These are phyloP conservation scores for Fulica atra DNA, from an alignment of 2,113 vertebrate genomes.

Conservation along the genomic window DNA sequence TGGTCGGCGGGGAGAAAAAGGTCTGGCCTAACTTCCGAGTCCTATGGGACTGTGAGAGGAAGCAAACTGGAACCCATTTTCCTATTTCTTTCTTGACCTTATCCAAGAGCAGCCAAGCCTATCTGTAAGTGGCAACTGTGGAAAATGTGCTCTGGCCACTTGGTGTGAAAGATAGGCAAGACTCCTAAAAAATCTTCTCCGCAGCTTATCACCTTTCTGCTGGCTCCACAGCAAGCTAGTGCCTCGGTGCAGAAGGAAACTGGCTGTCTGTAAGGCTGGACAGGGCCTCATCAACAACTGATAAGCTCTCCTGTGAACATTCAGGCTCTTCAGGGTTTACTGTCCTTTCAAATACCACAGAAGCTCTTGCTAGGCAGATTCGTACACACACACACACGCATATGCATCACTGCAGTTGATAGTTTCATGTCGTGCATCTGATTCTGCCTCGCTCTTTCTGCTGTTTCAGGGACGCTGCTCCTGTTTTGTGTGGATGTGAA, in stretches of 20 bases:
- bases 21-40: slow-evolving; percentile 14
- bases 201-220: slow-evolving; percentile 85
- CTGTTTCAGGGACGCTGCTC: not conserved
- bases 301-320: slow-evolving; percentile 82
- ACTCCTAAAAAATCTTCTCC: slow-evolving; percentile 81
- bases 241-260: slow-evolving; percentile 78
- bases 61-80: slow-evolving; percentile 73
- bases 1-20: not conserved
- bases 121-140: slow-evolving; percentile 79
- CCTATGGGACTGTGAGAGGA: slow-evolving; percentile 70
- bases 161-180: slow-evolving; percentile 84
- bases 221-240: slow-evolving; percentile 81
- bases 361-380: slow-evolving; percentile 32
- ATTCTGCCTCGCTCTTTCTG: not conserved
- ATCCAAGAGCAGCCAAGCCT: slow-evolving; percentile 73
- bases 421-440: not conserved
- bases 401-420: not conserved
- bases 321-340: slow-evolving; percentile 69
- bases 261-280: slow-evolving; percentile 81
- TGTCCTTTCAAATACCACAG: slow-evolving; percentile 73
- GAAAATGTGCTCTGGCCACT: slow-evolving; percentile 84
- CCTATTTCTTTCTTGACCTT: slow-evolving; percentile 65
- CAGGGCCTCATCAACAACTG: slow-evolving; percentile 86
- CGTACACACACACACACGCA: not conserved
- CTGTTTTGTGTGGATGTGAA: not conserved